Evolutionary conservation across 1,140 invertebrate genomes (phyloP).

Genomic region (Drosophila quadrilineata): DNA sequence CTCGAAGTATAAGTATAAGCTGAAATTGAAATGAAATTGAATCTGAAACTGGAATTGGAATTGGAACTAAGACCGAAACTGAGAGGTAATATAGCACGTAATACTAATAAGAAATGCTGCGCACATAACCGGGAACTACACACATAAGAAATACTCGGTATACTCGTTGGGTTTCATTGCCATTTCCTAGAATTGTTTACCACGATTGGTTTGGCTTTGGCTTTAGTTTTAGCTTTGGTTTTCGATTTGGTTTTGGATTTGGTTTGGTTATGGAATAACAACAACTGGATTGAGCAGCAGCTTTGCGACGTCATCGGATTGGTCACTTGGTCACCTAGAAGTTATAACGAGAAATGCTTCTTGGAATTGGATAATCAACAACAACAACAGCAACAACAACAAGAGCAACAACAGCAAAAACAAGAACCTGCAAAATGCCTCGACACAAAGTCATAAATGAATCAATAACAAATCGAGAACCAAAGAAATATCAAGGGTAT

Average conservation of each 20-base stretch:
- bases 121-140: conserved; percentile 63
- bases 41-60: not conserved
- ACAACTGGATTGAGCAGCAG: conserved; percentile 22
- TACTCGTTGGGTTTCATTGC: conserved; percentile 48
- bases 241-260: no score
- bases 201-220: not conserved
- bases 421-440: conserved; percentile 55
- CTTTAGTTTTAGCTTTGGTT: not conserved
- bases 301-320: conserved; percentile 17
- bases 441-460: conserved; percentile 37
- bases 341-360: conserved; percentile 41
- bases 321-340: conserved; percentile 33
- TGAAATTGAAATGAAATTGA: no score
- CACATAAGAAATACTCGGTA: no score
- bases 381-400: conserved; percentile 9
- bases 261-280: no score
- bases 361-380: conserved; percentile 42
- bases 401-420: conserved; percentile 11
- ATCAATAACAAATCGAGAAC: conserved; percentile 52
- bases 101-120: conserved; percentile 46
- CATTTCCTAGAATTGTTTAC: conserved; percentile 64
- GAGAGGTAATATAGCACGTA: conserved; percentile 15
- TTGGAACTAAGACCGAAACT: not conserved
- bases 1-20: no score
- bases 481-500: conserved; percentile 37